Conservation (phyloP, 2,797 vertebrate species). For the Emys orbicularis region DNA sequence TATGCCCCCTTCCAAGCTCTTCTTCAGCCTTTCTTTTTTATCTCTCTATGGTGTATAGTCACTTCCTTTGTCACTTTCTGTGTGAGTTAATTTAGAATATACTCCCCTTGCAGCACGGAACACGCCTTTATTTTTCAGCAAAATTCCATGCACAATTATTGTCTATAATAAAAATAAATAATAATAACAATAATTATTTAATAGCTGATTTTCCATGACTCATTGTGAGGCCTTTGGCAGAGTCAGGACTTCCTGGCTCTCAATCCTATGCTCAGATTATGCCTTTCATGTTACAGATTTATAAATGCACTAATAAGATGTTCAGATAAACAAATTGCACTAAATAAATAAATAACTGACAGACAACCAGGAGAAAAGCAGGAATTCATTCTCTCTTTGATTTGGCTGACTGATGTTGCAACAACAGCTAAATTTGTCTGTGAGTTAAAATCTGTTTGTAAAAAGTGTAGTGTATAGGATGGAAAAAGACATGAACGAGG, state of each 20-base stretch:
- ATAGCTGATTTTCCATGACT: constrained; percentile 63
- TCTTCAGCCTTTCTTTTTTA: background rate
- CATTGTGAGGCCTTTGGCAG: constrained; percentile 45
- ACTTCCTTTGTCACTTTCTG: background rate
- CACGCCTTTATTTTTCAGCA: constrained; percentile 39
- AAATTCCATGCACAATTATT: constrained; percentile 39
- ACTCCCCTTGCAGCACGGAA: background rate
- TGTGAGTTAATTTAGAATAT: constrained; percentile 41
- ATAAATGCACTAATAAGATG: background rate
- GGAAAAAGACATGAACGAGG: background rate
- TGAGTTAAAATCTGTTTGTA: background rate
- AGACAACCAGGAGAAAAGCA: background rate
- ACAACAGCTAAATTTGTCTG: background rate
- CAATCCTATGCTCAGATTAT: constrained; percentile 40
- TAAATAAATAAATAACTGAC: fast-evolving
- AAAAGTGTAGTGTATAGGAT: background rate
- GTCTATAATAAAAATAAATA: constrained; percentile 29
- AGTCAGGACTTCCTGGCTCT: constrained; percentile 60
- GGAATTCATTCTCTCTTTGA: background rate
- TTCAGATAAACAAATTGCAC: constrained; percentile 10
- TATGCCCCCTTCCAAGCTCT: too few species aligned
- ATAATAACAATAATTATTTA: background rate
- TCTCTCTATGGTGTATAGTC: background rate
- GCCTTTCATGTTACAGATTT: constrained; percentile 50
- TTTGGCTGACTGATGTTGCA: background rate